A percentile compares a stretch with the other conserved stretches of the same genome.
Conservation (phyloP, 2,888 invertebrate genomes). For the Spatulosminthurus flaviceps region DNA sequence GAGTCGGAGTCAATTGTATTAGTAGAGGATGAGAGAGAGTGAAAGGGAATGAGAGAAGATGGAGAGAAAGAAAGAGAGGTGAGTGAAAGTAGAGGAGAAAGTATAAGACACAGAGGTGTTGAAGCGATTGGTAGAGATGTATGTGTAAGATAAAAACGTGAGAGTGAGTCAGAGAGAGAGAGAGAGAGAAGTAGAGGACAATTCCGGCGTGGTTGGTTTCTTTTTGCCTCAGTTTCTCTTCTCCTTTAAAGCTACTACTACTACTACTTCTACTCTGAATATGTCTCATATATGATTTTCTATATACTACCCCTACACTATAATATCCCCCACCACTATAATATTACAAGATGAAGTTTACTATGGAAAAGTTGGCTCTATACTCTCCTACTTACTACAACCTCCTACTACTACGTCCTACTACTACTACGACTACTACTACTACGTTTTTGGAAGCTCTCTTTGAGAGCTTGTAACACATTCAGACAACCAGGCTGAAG, state of each 20-base stretch:
- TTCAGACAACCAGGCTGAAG: slow-evolving; percentile 40
- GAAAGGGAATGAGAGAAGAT: neutral
- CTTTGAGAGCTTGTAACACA: slow-evolving; percentile 27
- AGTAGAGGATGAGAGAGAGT: neutral
- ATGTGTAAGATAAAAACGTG: slow-evolving; percentile 50
- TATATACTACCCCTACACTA: too few species aligned
- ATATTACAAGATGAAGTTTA: too few species aligned
- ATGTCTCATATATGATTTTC: too few species aligned
- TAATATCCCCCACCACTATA: too few species aligned
- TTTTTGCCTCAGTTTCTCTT: slow-evolving; percentile 18
- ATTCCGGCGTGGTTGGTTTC: slow-evolving; percentile 31
- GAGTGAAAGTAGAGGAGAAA: slow-evolving; percentile 18
- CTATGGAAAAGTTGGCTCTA: too few species aligned
- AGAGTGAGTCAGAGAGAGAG: neutral
- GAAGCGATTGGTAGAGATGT: slow-evolving; percentile 39
- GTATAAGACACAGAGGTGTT: slow-evolving; percentile 47
- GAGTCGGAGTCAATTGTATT: slow-evolving; percentile 1
- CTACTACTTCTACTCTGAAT: too few species aligned
- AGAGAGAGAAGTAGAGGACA: slow-evolving; percentile 10
- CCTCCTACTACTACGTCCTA: too few species aligned
- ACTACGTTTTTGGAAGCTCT: neutral
- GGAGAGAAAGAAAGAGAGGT: slow-evolving; percentile 34
- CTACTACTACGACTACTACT: neutral
- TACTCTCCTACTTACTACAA: too few species aligned
- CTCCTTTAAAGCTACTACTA: neutral